These are phyloP conservation scores for Drosophila kuntzei DNA, from an alignment of 2,888 invertebrate genomes.

Conservation along the genomic window DNA sequence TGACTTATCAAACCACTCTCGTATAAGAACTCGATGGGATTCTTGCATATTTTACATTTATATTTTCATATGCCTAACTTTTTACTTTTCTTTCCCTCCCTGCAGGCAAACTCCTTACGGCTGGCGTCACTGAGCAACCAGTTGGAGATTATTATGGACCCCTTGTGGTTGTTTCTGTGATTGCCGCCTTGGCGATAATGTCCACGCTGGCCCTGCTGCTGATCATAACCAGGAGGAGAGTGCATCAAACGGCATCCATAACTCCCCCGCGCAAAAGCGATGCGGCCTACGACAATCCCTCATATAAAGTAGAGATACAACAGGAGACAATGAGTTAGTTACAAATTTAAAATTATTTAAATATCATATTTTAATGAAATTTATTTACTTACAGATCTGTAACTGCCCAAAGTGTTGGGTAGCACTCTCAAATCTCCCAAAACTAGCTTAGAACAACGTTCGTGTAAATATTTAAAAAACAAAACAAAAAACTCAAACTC, in stretches of 20 bases:
- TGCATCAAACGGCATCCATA: slow-evolving; percentile 91
- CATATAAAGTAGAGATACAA: slow-evolving; percentile 96
- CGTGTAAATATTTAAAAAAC: slow-evolving; percentile 67
- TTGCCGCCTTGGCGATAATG: slow-evolving; percentile 93
- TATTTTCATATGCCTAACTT: not conserved
- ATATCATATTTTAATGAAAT: not conserved
- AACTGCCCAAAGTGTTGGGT: slow-evolving; percentile 49
- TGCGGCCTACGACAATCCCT: slow-evolving; percentile 96
- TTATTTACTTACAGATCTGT: slow-evolving; percentile 63
- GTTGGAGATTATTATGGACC: slow-evolving; percentile 94
- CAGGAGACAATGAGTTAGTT: slow-evolving; percentile 95
- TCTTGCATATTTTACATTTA: not conserved
- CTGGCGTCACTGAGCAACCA: slow-evolving; percentile 79
- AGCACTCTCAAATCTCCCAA: slow-evolving; percentile 43
- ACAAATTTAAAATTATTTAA: not conserved
- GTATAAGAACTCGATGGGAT: too few relatives aligned
- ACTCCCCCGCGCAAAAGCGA: slow-evolving; percentile 92
- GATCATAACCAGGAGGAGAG: slow-evolving; percentile 91
- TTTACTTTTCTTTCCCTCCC: not conserved
- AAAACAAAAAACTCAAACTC: slow-evolving; percentile 57
- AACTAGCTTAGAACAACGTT: slow-evolving; percentile 63
- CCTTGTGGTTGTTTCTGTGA: slow-evolving; percentile 93
- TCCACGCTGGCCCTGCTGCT: slow-evolving; percentile 92
- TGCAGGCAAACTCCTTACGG: slow-evolving; percentile 87
- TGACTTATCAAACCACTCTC: too few relatives aligned